Percentiles rank a stretch among this genome's conserved stretches.
Conservation (phyloP, 1,140 invertebrate species). For the Drosophila lowei region DNA sequence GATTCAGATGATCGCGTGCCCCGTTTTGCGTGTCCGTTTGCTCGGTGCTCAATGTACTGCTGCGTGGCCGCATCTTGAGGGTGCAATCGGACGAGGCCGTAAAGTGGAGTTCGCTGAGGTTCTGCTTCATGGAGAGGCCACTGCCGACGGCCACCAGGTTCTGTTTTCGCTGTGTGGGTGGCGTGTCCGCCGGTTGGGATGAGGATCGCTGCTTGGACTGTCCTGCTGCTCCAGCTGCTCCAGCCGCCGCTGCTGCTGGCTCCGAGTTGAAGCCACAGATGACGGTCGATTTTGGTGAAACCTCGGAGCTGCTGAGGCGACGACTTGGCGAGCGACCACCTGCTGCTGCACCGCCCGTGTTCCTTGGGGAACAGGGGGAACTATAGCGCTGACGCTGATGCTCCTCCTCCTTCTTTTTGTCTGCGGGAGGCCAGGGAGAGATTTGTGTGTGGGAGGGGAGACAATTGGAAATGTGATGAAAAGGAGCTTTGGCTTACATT, state of each 20-base stretch:
- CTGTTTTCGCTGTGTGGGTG: conserved; percentile 42
- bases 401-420: conserved; percentile 78
- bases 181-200: conserved; percentile 53
- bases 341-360: conserved; percentile 10
- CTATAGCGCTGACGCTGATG: conserved; percentile 55
- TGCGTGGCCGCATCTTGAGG: conserved; percentile 64
- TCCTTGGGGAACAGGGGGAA: conserved; percentile 46
- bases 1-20: conserved; percentile 53
- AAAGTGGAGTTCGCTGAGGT: conserved; percentile 72
- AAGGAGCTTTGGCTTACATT: conserved; percentile 3
- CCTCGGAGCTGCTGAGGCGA: conserved; percentile 56
- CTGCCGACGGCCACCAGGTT: conserved; percentile 60
- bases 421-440: conserved; percentile 22
- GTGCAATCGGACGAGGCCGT: conserved; percentile 52
- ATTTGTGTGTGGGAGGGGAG: conserved; percentile 1
- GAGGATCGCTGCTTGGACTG: conserved; percentile 21
- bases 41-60: conserved; percentile 64
- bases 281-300: conserved; percentile 52
- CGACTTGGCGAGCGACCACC: conserved; percentile 17
- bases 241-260: conserved; percentile 15
- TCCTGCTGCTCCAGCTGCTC: neutral
- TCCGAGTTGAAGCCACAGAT: conserved; percentile 55
- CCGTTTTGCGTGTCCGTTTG: conserved; percentile 24
- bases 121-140: conserved; percentile 73
- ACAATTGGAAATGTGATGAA: conserved; percentile 14